These are phyloP conservation scores for Pangasius mekongensis DNA, from an alignment of 2,797 vertebrate species.

Conservation along the genomic window DNA sequence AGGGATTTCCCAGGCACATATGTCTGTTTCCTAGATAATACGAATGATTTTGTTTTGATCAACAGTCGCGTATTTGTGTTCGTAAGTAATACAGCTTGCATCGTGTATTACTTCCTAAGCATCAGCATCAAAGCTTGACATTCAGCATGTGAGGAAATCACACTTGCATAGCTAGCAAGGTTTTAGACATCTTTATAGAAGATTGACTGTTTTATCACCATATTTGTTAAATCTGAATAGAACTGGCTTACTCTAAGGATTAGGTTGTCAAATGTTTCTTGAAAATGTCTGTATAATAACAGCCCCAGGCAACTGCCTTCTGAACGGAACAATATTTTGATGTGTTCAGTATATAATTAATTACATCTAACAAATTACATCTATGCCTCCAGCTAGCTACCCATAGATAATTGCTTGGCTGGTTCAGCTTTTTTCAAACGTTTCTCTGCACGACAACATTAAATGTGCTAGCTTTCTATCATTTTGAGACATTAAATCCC, in stretches of 20 bases:
- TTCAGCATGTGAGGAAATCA: neutral
- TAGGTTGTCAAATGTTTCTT: slow-evolving; percentile 2
- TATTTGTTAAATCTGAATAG: neutral
- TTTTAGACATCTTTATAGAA: neutral
- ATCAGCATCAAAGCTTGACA: neutral
- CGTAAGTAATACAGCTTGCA: neutral
- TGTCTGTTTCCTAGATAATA: neutral
- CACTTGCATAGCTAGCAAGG: neutral
- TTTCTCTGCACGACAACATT: neutral
- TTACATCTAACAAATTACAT: slow-evolving; percentile 11
- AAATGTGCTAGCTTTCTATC: neutral
- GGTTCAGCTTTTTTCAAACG: neutral
- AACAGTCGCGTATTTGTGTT: neutral
- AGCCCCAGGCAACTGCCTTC: neutral
- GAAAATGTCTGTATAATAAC: neutral
- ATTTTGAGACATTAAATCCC: neutral
- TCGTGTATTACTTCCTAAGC: neutral
- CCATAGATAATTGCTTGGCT: neutral
- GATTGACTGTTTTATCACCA: slow-evolving; percentile 3
- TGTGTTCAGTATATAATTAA: neutral
- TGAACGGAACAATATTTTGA: slow-evolving; percentile 1
- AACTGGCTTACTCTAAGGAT: neutral
- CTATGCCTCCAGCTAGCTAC: neutral
- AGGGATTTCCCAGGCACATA: neutral
- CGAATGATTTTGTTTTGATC: neutral